Base-by-base conservation (phyloP, 2,113 vertebrate genomes). In the Tichodroma muraria region DNA sequence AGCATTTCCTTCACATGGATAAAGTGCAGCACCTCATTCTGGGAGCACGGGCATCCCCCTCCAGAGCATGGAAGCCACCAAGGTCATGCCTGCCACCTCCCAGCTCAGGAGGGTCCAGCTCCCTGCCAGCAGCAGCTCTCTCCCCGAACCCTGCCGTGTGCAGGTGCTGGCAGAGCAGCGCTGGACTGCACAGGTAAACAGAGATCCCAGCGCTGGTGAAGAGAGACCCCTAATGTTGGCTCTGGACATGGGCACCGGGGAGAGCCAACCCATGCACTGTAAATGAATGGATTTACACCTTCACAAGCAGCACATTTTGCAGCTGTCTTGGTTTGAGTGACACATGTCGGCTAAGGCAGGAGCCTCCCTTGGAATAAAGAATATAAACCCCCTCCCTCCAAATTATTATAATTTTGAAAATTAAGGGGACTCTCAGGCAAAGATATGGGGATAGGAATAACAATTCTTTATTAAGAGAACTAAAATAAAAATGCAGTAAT, bases 161-260 rank as follows among this genome's bases (percentile, higher is more conserved):
- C 79, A 18, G 85, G n/a, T 1, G 66, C 16, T 3, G 18, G 57
- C 63, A 75, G 40, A 68, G 57, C 37, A 38, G 52, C 27, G 20
- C 52, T 11, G 8, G 14, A 22, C 21, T 5, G 24, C 37, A 8
- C 50, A 64, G 30, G 28, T 28, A 10, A 14, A 3, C 19, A 23
- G n/a, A 13, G 13, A 30, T 33, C 6, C 20, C 27, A 31, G 9
- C 16, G 50, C 37, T 64, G 88, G 77, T 11, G 52, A 95, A 75
- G 44, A 91, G 91, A 92, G 93, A 95, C 96, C 90, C 69, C 94
- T 91, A 85, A 94, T 66, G 84, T 89, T 44, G 81, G 42, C 72
- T 80, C 24, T 54, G 69, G 54, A 33, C 23, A 40, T 13, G 7
- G 2, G 11, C 30, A 35, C 18, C 5, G 15, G 25, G 60, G 31